These are phyloP conservation scores for Melolontha melolontha DNA, from an alignment of 2,888 invertebrate genomes.

Conservation along the genomic window DNA sequence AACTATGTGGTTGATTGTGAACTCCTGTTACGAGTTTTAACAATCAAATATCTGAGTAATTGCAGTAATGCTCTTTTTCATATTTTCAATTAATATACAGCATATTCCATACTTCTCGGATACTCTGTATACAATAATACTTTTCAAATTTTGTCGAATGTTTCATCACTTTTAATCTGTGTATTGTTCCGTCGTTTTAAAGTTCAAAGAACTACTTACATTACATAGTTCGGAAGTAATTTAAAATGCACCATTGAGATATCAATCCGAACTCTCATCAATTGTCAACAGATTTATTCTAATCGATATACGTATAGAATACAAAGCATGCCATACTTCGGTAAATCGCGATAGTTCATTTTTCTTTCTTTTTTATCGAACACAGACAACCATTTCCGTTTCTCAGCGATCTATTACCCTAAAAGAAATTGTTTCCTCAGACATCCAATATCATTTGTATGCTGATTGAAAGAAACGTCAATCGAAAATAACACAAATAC, in stretches of 20 bases:
- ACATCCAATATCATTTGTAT: conserved; percentile 30
- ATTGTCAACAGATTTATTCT: conserved; percentile 21
- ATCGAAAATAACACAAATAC: conserved; percentile 11
- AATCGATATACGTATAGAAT: conserved; percentile 24
- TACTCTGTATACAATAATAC: too few relatives aligned
- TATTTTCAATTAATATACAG: too few relatives aligned
- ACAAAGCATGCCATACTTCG: conserved; percentile 16
- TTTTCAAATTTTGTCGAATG: too few relatives aligned
- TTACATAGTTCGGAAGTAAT: conserved; percentile 3
- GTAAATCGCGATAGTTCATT: conserved; percentile 22
- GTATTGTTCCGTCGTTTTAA: too few relatives aligned
- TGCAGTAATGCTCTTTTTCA: too few relatives aligned
- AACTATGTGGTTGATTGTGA: too few relatives aligned
- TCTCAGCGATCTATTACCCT: conserved; percentile 24
- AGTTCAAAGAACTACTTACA: background rate
- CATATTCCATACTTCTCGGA: too few relatives aligned
- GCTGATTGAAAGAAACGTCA: conserved; percentile 27
- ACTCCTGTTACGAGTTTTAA: too few relatives aligned
- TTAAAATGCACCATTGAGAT: conserved; percentile 15
- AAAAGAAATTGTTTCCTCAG: conserved; percentile 29
- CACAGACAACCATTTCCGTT: conserved; percentile 28
- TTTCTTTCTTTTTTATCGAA: conserved; percentile 29
- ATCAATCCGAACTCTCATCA: conserved; percentile 13
- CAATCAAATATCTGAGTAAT: too few relatives aligned
- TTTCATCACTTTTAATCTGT: too few relatives aligned